A percentile compares a stretch with the other conserved stretches of the same genome.
These are phyloP conservation scores for Wasmannia auropunctata DNA, from an alignment of 1,140 invertebrate species.

Conservation along the genomic window DNA sequence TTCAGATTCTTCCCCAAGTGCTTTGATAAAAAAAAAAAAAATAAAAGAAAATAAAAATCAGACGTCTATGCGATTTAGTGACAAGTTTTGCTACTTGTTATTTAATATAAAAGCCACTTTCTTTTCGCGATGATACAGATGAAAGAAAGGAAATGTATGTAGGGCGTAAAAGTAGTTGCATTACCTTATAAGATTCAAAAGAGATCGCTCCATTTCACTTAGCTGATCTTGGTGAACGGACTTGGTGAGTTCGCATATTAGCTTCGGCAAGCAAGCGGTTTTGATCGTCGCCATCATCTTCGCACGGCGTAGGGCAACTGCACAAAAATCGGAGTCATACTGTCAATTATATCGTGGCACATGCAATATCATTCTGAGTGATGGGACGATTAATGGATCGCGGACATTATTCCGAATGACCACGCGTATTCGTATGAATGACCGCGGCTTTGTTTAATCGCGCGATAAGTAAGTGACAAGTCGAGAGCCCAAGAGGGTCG, in stretches of 20 bases:
- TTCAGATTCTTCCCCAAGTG: background rate
- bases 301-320: conserved; percentile 77
- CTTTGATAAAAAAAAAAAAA: background rate
- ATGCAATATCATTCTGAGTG: conserved; percentile 23
- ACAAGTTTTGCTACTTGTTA: background rate
- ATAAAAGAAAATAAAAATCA: background rate
- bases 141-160: background rate
- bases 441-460: conserved; percentile 17
- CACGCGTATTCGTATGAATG: background rate
- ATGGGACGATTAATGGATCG: conserved; percentile 23
- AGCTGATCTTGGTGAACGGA: conserved; percentile 88
- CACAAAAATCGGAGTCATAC: conserved; percentile 44
- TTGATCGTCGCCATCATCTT: conserved; percentile 85
- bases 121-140: background rate
- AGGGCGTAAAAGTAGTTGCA: background rate
- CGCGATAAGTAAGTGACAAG: conserved; percentile 8
- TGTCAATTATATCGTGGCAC: conserved; percentile 6
- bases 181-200: conserved; percentile 91
- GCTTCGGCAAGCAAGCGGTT: conserved; percentile 90
- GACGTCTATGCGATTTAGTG: background rate
- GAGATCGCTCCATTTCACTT: conserved; percentile 90
- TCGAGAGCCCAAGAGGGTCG: background rate
- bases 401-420: conserved; percentile 32
- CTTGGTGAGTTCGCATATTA: conserved; percentile 91
- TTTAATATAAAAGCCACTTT: background rate